Percentiles rank a stretch among this genome's conserved stretches.
These are phyloP conservation scores for Myotis planiceps DNA, from an alignment of 2,797 vertebrate genomes.

Conservation along the genomic window DNA sequence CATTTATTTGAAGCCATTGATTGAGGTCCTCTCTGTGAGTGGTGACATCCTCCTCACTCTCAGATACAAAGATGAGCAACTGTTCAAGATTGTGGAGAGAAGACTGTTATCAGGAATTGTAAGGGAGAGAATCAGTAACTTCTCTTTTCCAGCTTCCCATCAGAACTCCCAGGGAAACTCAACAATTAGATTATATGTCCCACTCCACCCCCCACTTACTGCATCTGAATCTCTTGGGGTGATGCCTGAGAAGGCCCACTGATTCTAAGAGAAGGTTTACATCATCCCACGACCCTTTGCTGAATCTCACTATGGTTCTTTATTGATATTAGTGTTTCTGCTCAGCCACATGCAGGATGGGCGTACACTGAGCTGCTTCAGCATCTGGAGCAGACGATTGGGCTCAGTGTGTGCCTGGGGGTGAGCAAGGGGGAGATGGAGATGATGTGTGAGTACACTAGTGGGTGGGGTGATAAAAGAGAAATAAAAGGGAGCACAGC, in stretches of 20 bases:
- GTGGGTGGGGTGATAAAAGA: neutral
- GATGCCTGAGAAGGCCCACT: neutral
- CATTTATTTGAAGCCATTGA: neutral
- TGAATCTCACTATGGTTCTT: neutral
- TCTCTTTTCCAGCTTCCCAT: neutral
- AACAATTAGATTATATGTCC: neutral
- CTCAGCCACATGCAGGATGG: neutral
- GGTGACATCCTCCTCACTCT: fast-evolving
- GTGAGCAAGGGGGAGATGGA: fast-evolving
- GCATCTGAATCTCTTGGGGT: neutral
- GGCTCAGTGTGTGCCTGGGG: neutral
- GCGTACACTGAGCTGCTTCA: neutral
- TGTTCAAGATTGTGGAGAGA: neutral
- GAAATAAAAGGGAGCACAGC: neutral
- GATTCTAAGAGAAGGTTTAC: neutral
- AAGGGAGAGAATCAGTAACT: neutral
- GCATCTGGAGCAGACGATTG: neutral
- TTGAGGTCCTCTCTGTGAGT: neutral
- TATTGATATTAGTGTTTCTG: neutral
- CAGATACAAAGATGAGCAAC: neutral
- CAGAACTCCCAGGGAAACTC: neutral
- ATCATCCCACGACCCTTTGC: neutral
- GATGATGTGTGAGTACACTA: neutral
- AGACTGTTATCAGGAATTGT: neutral
- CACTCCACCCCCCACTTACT: neutral